These are phyloP conservation scores for Heliothis peltigera DNA, from an alignment of 2,888 invertebrate species.

Conservation along the genomic window DNA sequence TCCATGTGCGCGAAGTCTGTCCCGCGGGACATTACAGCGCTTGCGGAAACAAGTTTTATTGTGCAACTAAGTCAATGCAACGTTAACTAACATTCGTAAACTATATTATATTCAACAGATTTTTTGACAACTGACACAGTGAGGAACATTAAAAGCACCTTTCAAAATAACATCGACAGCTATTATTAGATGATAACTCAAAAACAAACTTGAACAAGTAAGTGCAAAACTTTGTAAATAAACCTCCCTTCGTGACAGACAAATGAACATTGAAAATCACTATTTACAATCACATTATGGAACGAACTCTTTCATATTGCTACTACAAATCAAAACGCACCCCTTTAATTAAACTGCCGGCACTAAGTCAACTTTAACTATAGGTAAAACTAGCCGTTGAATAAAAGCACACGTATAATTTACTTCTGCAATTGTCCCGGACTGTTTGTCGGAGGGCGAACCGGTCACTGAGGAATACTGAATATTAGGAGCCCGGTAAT, in stretches of 20 bases:
- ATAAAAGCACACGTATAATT: constrained; percentile 80
- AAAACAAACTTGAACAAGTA: constrained; percentile 15
- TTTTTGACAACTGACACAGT: background rate
- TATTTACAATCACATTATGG: constrained; percentile 71
- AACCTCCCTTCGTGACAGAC: constrained; percentile 37
- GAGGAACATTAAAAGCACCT: background rate
- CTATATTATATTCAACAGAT: too few relatives aligned
- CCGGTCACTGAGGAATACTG: constrained; percentile 35
- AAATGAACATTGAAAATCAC: constrained; percentile 57
- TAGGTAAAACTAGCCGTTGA: constrained; percentile 76
- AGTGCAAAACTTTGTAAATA: constrained; percentile 35
- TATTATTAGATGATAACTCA: constrained; percentile 17
- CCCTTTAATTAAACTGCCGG: constrained; percentile 86
- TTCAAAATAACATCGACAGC: background rate
- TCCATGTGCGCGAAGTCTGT: too few relatives aligned
- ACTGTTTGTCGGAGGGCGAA: constrained; percentile 69
- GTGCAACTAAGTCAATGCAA: too few relatives aligned
- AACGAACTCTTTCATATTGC: constrained; percentile 74
- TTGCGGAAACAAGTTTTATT: too few relatives aligned
- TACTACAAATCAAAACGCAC: constrained; percentile 84
- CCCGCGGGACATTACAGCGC: too few relatives aligned
- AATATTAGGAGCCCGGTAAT: constrained; percentile 17
- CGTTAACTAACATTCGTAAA: too few relatives aligned
- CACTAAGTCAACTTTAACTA: constrained; percentile 84
- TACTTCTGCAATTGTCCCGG: constrained; percentile 74